Evolutionary conservation across 2,797 vertebrate species (phyloP), one percentile per base, ranked within the genome.

Genomic region (Lutjanus argentimaculatus): DNA sequence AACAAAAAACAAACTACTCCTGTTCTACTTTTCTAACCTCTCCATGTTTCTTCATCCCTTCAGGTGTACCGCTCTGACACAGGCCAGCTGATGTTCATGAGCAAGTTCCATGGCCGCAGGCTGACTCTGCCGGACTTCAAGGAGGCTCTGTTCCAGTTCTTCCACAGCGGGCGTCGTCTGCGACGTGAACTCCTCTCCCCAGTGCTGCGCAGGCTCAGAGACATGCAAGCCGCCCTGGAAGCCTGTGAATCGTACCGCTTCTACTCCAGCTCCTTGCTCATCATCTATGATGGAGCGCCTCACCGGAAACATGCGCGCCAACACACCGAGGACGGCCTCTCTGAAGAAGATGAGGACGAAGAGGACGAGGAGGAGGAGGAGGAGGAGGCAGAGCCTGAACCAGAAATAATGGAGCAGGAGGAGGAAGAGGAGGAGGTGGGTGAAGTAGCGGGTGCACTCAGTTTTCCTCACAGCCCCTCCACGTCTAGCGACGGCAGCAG

Each of bases 61-160:
- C 80, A 99, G 98, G 98, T 99, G 48, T 99, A 99, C 92, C 97
- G 97, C 89, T 96, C 96, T 19, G 97, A 96, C 85, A 97, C 96
- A 0, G 97, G 96, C 72, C 97, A 99, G 93, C 95, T 99, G 42
- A 97, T 98, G 95, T 99, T 98, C 92, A 99, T 99, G 98, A 98
- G 98, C 93, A 99, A 99, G 91, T 98, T 97, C 90, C 97, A 97
- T 0, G 98, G 98, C 59, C 97, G 97, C 81, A 97, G 98, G 77
- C 96, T 99, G 80, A 98, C 96, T 0, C 96, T 97, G 67, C 94
- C 96, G 19, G 97, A 96, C 84, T 99, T 99, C 91, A 99, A 99
- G 90, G 98, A 99, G 94, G 97, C 98, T 80, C 95, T 99, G 91
- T 98, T 96, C 93, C 97, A 99, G 91, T 99, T 99, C 93, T 99